These are phyloP conservation scores for Macaria notata DNA, from an alignment of 2,888 invertebrate genomes.

Conservation along the genomic window DNA sequence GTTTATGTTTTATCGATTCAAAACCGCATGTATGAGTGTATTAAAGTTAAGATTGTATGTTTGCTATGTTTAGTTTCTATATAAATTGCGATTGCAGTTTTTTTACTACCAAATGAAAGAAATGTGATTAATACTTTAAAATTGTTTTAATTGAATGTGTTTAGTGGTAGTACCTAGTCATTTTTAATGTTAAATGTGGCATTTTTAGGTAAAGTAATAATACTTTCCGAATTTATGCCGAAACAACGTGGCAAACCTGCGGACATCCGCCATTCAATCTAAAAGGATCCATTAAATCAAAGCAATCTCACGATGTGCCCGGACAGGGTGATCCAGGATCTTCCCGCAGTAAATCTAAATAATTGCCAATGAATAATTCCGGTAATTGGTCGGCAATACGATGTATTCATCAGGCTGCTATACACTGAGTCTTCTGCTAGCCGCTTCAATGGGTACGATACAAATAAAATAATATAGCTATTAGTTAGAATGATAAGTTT, in stretches of 20 bases:
- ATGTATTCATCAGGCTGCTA: conserved; percentile 15
- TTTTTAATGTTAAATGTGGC: not conserved
- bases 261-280: too few relatives aligned
- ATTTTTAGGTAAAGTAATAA: too few relatives aligned
- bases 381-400: conserved; percentile 22
- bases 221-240: too few relatives aligned
- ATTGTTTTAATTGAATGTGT: not conserved
- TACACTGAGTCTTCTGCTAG: too few relatives aligned
- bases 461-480: too few relatives aligned
- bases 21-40: too few relatives aligned
- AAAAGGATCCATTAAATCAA: not conserved
- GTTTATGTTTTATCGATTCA: too few relatives aligned
- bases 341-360: conserved; percentile 21
- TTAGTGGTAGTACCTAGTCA: not conserved
- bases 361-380: conserved; percentile 26
- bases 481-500: too few relatives aligned
- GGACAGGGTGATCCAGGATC: conserved; percentile 2
- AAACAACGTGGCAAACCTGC: too few relatives aligned
- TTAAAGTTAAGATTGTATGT: too few relatives aligned
- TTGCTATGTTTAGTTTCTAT: too few relatives aligned
- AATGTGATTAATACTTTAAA: not conserved
- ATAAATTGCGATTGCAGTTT: not conserved
- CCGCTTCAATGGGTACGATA: too few relatives aligned
- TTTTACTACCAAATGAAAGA: not conserved
- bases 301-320: conserved; percentile 13